Base-by-base conservation (phyloP, 2,888 invertebrate species). In the Parasteatoda lunata region DNA sequence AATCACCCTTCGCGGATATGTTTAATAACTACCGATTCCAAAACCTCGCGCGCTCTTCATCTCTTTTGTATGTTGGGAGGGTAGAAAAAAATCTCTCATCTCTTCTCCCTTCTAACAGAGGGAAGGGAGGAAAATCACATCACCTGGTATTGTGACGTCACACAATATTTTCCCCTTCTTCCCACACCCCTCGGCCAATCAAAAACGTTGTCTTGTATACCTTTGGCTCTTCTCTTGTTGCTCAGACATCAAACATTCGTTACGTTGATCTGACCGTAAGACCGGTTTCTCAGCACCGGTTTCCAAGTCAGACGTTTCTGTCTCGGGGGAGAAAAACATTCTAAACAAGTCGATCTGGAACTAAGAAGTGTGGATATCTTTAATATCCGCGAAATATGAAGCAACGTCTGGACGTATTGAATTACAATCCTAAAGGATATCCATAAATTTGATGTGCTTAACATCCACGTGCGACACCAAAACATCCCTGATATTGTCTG, bases 91-190 rank as follows among this genome's bases (percentile, higher is more conserved):
- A 68, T 45, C 47, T 48, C 64, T 71, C 47, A 77, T 54, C 49
- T 59, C 52, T 15, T 51, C 48, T 13, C 45, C 47, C 45, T 54
- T 51, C 51, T n/a, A 13, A 6, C 68, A 5, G 47, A 69, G 64
- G 47, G 48, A 15, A 45, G 66, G 66, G 30, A 15, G 30, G 15
- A 68, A 68, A 71, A 48, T 66, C 69, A 51, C 85, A 77, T 81
- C 80, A 76, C 77, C 77, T 77, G 85, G 80, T 70, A 86, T 80
- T 77, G 66, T 86, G 85, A 86, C 85, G 85, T 86, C 85, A 86
- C 71, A 15, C 72, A n/a, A 76, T 76, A 45, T 45, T 48, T 45
- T 54, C 75, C 69, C 13, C 71, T 69, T 70, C 77, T 47, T 51
- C 54, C 65, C 84, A 65, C 64, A 64, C 13, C 76, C 85, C 80